These are phyloP conservation scores for Kryptolebias marmoratus DNA, from an alignment of 2,113 vertebrate species.

Conservation along the genomic window DNA sequence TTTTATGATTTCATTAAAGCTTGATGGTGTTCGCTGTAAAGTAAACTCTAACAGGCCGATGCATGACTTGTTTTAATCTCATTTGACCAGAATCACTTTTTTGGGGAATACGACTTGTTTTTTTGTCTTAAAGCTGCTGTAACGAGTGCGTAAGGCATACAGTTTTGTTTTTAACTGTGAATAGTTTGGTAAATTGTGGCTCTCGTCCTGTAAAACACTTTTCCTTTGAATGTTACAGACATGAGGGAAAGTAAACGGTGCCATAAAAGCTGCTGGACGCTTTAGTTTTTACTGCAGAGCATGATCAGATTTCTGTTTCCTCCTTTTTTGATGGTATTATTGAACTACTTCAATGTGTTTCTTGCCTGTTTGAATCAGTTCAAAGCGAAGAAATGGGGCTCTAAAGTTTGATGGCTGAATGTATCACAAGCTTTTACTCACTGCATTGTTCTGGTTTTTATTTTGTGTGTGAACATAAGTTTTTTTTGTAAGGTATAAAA, in stretches of 20 bases:
- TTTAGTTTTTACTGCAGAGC: conserved; percentile 22
- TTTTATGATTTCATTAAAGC: conserved; percentile 8
- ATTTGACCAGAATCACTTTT: conserved; percentile 17
- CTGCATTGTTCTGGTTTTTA: conserved; percentile 29
- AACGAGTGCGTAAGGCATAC: conserved; percentile 7
- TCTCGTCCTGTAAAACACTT: conserved; percentile 29
- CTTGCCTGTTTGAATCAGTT: conserved; percentile 13
- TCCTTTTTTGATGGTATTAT: conserved; percentile 4
- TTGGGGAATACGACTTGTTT: conserved; percentile 23
- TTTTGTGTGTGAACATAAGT: not conserved
- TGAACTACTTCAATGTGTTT: conserved; percentile 22
- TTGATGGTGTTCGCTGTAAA: conserved; percentile 60
- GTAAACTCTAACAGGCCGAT: conserved; percentile 41
- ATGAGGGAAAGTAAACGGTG: conserved; percentile 63
- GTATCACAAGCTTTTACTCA: conserved; percentile 52
- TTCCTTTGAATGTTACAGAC: conserved; percentile 69
- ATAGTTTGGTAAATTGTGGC: conserved; percentile 22
- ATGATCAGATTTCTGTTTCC: conserved; percentile 26
- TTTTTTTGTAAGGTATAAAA: conserved; percentile 68
- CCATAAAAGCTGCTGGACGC: conserved; percentile 39
- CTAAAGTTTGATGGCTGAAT: conserved; percentile 64
- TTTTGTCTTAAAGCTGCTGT: not conserved
- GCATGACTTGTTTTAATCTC: conserved; percentile 63
- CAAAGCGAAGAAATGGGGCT: not conserved
- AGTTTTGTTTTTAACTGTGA: conserved; percentile 47